Percentiles rank a stretch among this genome's conserved stretches.
phyloP scores from a whole-genome alignment of 2,113 vertebrate species.

The Microtus montanus region DNA sequence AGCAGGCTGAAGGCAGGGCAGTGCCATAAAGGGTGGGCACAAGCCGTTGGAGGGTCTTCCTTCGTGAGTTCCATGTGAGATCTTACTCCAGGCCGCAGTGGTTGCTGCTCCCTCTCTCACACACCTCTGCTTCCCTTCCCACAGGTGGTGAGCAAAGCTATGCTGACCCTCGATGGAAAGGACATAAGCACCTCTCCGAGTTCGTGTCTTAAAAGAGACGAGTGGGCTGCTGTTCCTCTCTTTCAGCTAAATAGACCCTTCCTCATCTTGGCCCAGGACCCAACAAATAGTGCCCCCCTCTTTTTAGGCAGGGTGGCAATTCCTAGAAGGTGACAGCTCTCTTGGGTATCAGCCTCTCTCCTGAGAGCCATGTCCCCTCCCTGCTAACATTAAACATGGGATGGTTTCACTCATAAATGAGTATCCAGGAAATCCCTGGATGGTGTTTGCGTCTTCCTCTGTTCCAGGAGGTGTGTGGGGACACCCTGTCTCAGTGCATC shows the following conservation, averaged over 20 bases:
- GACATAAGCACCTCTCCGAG: no score
- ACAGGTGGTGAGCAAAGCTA: not conserved
- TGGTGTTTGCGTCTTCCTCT: not conserved
- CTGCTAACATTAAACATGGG: not conserved
- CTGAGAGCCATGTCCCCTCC: not conserved
- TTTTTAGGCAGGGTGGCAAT: not conserved
- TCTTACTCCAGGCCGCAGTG: no score
- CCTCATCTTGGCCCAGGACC: not conserved
- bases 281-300: not conserved
- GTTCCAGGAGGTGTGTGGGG: not conserved
- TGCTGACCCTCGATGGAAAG: not conserved
- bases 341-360: not conserved
- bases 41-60: accelerated
- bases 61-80: accelerated
- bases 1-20: not conserved
- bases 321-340: not conserved
- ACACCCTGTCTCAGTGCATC: not conserved
- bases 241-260: not conserved
- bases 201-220: accelerated
- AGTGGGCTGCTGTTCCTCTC: accelerated
- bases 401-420: not conserved
- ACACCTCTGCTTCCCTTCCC: not conserved
- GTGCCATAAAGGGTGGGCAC: not conserved
- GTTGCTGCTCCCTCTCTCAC: no score
- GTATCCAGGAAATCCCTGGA: not conserved